Base-by-base conservation (phyloP, 2,888 invertebrate genomes). In the Agrilus mali region DNA sequence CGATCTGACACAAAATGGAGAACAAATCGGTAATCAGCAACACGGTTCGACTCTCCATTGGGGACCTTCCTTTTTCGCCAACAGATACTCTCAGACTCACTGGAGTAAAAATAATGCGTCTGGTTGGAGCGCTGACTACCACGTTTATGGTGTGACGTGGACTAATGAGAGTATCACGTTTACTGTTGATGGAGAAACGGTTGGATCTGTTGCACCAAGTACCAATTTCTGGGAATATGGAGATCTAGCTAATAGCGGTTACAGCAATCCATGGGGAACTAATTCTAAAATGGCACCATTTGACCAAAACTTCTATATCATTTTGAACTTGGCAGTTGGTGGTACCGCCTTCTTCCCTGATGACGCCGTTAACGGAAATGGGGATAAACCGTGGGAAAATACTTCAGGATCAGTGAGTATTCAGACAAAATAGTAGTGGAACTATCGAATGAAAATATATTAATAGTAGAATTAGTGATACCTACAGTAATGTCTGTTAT, bases 331-430 rank as follows among this genome's bases (percentile, higher is more conserved):
- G 46, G 82, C 81, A 45, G 75, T 80, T 14, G 82, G 82, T 7
- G 82, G 82, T n/a, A n/a, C n/a, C 20, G 71, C 70, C 13, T 81
- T 69, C 63, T 81, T 81, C 68, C 77, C 78, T 1, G 81, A 82
- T 53, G 68, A 67, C 41, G 72, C 70, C 33, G 33, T 43, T 4
- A 76, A 75, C 55, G 72, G 73, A 5, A 20, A 20, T 20, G 58
- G 54, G 27, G 69, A 70, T 4, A 79, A 80, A 54, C 79, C 79
- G 8, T 80, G 78, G 78, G 65, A 55, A 54, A 78, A 77, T 53
- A 60, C 58, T 33, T 75, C 74, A 34, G 72, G 73, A 35, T 67
- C 65, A 52, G 75, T 74, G 62, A 63, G 61, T 55, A 20, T n/a
- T n/a, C n/a, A n/a, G n/a, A n/a, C n/a, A n/a, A n/a, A n/a, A n/a